Evolutionary conservation across 2,113 vertebrate genomes (phyloP), one percentile per base, ranked within the genome.

Genomic region (Butorides virescens): DNA sequence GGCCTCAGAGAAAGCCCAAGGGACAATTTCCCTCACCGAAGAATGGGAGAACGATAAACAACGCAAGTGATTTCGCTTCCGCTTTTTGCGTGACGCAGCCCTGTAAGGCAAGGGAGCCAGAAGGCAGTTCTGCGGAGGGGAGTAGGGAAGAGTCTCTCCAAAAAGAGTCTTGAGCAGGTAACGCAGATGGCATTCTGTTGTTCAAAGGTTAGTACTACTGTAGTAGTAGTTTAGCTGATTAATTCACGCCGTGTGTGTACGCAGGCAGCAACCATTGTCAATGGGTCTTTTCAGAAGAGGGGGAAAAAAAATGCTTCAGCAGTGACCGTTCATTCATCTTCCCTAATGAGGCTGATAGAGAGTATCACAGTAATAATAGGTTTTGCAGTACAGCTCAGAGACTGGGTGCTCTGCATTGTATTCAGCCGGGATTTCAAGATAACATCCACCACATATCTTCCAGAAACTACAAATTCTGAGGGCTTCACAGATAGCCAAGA

Each of bases 341-440:
- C 75, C 80, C 90, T 96, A 91, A 97, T 75, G 86, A 97, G 77
- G 89, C 82, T 93, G 91, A 88, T 78, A 58, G 42, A 72, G 74
- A 95, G 73, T 82, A 96, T 88, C 34, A 0, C 36, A 76, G 77
- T 42, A 93, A 79, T 70, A 81, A 94, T 32, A 81, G 72, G 62
- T 50, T 88, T 85, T 86, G 73, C 92, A 97, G 87, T 44, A 85
- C 76, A 65, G 61, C 86, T 49, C 17, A 27, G 68, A 84, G 72
- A 84, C 68, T 23, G n/a, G n/a, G 68, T 8, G 39, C 53, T 88
- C 89, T 36, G 75, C 82, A 91, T 93, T 96, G 94, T 95, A 93
- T 96, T 96, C 91, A 78, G 79, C 10, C 63, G 34, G n/a, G 75
- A 92, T 42, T 93, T 92, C 42, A 59, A 85, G 83, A 83, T 91